These are phyloP conservation scores for Lasiurus cinereus DNA, from an alignment of 2,113 vertebrate genomes.

Conservation along the genomic window DNA sequence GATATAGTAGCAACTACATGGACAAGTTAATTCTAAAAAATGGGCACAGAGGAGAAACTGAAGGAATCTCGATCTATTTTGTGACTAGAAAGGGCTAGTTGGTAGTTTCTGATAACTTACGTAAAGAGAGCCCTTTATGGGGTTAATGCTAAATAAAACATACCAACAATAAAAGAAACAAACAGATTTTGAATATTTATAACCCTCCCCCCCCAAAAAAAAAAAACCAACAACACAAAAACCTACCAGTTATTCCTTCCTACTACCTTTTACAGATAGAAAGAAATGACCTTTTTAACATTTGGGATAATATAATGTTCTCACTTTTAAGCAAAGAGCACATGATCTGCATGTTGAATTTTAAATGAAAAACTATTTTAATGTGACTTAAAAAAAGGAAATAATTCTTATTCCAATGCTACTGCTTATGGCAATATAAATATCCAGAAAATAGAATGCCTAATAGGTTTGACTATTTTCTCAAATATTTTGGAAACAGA, in stretches of 20 bases:
- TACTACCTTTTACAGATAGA: neutral
- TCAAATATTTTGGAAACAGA: constrained; percentile 46
- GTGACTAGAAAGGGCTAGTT: neutral
- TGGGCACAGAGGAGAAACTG: neutral
- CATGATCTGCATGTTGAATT: neutral
- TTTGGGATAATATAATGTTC: neutral
- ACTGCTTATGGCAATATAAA: neutral
- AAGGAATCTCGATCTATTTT: neutral
- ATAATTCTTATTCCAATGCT: constrained; percentile 11
- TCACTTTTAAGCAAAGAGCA: constrained; percentile 4
- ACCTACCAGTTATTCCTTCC: neutral
- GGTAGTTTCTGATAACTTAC: neutral
- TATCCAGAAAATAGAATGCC: constrained; percentile 8
- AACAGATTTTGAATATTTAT: constrained; percentile 50
- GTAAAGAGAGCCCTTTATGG: neutral
- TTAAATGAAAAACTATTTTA: constrained; percentile 46
- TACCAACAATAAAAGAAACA: neutral
- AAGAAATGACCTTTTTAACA: constrained; percentile 46
- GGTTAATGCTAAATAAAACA: neutral
- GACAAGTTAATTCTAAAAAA: neutral
- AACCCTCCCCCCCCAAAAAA: neutral
- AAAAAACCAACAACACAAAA: neutral
- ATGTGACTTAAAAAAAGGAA: neutral
- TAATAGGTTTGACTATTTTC: neutral
- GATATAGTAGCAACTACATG: neutral